These are phyloP conservation scores for Acanthosoma haemorrhoidale DNA, from an alignment of 2,888 invertebrate genomes.

Conservation along the genomic window DNA sequence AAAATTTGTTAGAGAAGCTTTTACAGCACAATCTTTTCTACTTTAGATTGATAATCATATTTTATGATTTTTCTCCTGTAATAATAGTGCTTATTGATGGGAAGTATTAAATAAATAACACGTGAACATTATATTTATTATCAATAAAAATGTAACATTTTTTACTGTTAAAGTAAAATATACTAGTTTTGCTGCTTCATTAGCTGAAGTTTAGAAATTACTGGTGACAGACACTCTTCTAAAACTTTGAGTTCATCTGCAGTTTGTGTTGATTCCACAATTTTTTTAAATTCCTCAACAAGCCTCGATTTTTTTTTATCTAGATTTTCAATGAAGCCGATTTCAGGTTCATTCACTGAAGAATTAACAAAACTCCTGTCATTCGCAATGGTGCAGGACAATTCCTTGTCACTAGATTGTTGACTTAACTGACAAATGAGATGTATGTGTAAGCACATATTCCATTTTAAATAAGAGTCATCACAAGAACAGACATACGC, in stretches of 20 bases:
- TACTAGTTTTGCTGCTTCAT: neutral
- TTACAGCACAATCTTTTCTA: too few species aligned
- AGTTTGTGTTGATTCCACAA: neutral
- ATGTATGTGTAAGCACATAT: slow-evolving; percentile 31
- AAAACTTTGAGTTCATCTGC: neutral
- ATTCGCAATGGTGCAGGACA: neutral
- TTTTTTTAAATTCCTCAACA: neutral
- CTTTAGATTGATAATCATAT: too few species aligned
- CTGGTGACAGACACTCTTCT: neutral
- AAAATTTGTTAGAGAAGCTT: too few species aligned
- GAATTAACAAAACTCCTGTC: too few species aligned
- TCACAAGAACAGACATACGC: slow-evolving; percentile 30
- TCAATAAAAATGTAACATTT: too few species aligned
- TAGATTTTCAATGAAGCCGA: neutral
- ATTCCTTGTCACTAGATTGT: neutral
- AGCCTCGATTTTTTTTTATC: neutral
- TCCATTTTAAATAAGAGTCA: slow-evolving; percentile 30
- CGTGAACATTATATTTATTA: too few species aligned
- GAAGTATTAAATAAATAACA: too few species aligned
- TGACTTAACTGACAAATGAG: slow-evolving; percentile 16
- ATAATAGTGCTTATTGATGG: too few species aligned
- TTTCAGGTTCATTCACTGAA: neutral
- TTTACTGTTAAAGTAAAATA: too few species aligned
- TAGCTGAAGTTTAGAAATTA: neutral
- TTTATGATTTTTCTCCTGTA: too few species aligned